These are phyloP conservation scores for Bombycilla garrulus DNA, from an alignment of 2,113 vertebrate genomes.

Conservation along the genomic window DNA sequence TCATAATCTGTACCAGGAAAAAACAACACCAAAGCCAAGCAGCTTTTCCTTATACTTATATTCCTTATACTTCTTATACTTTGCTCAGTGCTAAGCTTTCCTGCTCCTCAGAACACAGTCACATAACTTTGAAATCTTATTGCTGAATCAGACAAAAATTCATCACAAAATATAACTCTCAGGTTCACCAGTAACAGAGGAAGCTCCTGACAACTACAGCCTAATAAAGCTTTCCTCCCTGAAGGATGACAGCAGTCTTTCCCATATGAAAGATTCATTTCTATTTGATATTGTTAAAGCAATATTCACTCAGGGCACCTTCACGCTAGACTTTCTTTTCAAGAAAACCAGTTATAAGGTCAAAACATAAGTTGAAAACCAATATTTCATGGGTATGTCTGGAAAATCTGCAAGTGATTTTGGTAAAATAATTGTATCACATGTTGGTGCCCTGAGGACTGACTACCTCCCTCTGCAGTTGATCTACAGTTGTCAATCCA, in stretches of 20 bases:
- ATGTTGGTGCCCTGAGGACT: background rate
- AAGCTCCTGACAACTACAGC: background rate
- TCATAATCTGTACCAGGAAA: background rate
- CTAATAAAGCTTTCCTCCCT: background rate
- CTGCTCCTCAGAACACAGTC: background rate
- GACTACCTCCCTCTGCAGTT: background rate
- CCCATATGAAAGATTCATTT: background rate
- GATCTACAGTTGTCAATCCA: background rate
- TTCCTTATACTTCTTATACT: background rate
- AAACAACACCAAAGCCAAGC: background rate
- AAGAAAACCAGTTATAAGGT: background rate
- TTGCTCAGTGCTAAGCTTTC: no score
- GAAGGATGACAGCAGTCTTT: background rate
- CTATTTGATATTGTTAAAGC: background rate
- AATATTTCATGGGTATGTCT: background rate
- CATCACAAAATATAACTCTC: background rate
- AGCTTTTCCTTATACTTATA: background rate
- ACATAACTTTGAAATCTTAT: background rate
- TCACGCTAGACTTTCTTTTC: background rate
- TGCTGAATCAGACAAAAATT: conserved; percentile 9
- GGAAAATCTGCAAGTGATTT: background rate
- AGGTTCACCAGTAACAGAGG: background rate
- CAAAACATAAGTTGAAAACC: background rate
- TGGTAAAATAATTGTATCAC: background rate
- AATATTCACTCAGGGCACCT: background rate